These are phyloP conservation scores for Atherix ibis DNA, from an alignment of 2,888 invertebrate species.

Conservation along the genomic window DNA sequence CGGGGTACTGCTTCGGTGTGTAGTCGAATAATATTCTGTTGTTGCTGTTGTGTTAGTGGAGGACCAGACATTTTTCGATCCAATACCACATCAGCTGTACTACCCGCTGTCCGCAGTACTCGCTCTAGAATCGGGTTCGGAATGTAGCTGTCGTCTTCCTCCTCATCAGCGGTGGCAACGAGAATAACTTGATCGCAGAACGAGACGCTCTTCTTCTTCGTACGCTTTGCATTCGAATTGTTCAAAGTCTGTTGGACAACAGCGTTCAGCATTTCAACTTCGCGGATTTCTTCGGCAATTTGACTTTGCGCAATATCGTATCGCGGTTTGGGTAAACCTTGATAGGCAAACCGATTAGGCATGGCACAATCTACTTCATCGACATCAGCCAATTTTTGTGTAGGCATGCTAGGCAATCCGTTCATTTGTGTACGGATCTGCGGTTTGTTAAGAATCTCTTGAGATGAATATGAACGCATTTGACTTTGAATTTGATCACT, in stretches of 20 bases:
- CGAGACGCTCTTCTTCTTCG: constrained; percentile 85
- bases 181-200: constrained; percentile 89
- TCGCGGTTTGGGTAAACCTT: constrained; percentile 23
- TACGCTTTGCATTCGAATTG: constrained; percentile 40
- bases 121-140: constrained; percentile 81
- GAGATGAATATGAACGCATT: constrained; percentile 22
- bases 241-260: constrained; percentile 37
- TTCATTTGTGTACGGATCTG: constrained; percentile 36
- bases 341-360: constrained; percentile 9
- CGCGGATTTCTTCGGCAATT: constrained; percentile 39
- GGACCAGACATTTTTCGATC: constrained; percentile 25
- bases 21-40: constrained; percentile 35
- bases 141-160: constrained; percentile 78
- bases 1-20: constrained; percentile 27
- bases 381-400: constrained; percentile 2
- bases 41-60: constrained; percentile 34
- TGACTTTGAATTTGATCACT: not conserved
- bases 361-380: constrained; percentile 11
- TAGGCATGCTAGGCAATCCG: constrained; percentile 23
- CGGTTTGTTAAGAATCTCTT: constrained; percentile 23
- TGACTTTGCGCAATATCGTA: constrained; percentile 35
- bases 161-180: constrained; percentile 83
- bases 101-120: constrained; percentile 63
- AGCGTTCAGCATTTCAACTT: constrained; percentile 40
- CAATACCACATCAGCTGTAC: constrained; percentile 16